Evolutionary conservation across 2,113 vertebrate genomes (phyloP), one percentile per base, ranked within the genome.

Genomic region (Isichthys henryi): DNA sequence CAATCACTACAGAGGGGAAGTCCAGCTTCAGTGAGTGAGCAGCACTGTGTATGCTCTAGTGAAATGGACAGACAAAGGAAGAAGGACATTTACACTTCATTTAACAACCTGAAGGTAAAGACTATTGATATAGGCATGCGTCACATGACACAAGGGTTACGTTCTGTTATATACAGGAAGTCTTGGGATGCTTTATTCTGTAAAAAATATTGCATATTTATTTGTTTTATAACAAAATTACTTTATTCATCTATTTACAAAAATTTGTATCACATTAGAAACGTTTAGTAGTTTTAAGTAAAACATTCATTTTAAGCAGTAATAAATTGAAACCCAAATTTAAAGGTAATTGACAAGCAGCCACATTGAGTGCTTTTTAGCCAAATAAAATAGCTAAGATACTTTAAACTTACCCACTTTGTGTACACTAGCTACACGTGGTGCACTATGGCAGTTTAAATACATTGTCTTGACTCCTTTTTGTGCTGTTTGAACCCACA

Each of bases 11-110:
- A 0, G 15, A 0, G 0, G 96, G 94, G 77, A 96, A 97, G 89
- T 89, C 91, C 39, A 93, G 90, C 93, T 97, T 97, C 88, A 97
- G 90, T 0, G 89, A 53, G 0, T 2, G 31, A 0, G 97, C 97
- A 0, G 94, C 94, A 27, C 66, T 50, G 13, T 96, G 96, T 90
- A 97, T 93, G 8, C 93, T 95, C 97, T 97, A 83, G 1, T 70
- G 74, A 88, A 90, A 88, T 92, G 8, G 89, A 77, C 4, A 1
- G 0, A 43, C 3, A 17, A 21, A 89, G 11, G 39, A 80, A 43
- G 74, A 19, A 35, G 6, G 35, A 80, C 31, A 74, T n/a, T n/a
- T 0, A 74, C 45, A 27, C 39, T 21, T 19, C 48, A 49, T 27
- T 50, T 50, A 52, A 50, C n/a, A 86, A 23, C 58, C 31, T 27